Evolutionary conservation across 2,888 invertebrate species (phyloP).

Genomic region (Lepetodrilus schrolli): DNA sequence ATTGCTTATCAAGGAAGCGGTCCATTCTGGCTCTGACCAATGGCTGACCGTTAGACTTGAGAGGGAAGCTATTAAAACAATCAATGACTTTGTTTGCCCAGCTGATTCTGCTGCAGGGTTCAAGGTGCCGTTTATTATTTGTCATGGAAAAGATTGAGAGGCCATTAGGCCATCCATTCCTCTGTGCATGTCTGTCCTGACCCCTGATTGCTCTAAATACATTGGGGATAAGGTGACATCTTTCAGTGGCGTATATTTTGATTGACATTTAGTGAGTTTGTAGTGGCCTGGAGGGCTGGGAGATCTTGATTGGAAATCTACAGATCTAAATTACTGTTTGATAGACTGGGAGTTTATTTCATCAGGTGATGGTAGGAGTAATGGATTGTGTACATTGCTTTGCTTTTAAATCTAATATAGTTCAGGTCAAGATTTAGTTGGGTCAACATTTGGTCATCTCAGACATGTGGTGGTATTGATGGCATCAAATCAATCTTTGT

Average conservation of each 20-base stretch:
- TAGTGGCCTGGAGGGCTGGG: background rate
- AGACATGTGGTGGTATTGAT: no score
- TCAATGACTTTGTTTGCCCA: constrained; percentile 15
- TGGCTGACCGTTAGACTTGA: background rate
- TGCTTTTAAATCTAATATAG: background rate
- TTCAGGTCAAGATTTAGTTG: no score
- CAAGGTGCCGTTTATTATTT: constrained; percentile 8
- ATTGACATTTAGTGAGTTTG: background rate
- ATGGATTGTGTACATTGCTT: background rate
- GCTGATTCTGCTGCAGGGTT: constrained; percentile 12
- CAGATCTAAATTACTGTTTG: background rate
- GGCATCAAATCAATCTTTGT: no score
- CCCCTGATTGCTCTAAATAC: background rate
- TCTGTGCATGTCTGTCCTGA: background rate
- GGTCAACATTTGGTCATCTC: no score
- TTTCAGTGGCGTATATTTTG: constrained; percentile 6
- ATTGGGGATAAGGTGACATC: background rate
- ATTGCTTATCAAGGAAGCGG: no score
- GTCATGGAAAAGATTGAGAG: no score
- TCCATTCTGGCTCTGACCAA: background rate
- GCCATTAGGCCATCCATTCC: background rate
- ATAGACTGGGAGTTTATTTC: no score
- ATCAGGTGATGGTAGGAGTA: background rate
- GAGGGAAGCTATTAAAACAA: constrained; percentile 21
- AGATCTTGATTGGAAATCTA: no score